Conservation (phyloP, 2,888 invertebrate genomes). For the Drosophila meridiana region DNA sequence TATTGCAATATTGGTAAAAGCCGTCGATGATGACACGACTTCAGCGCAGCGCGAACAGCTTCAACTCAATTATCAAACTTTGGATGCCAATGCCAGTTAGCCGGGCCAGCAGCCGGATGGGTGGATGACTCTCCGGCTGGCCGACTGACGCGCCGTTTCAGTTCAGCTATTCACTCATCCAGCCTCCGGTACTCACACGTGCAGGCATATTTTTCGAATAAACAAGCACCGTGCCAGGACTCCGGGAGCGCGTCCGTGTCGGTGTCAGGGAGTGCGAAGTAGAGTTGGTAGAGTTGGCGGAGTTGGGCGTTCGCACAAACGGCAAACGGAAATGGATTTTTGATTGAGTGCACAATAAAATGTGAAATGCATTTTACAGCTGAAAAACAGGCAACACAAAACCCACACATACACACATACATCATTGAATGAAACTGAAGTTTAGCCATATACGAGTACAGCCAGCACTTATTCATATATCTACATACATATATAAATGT, state of each 20-base stretch:
- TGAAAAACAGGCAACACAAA: slow-evolving; percentile 55
- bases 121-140: not conserved
- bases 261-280: slow-evolving; percentile 1
- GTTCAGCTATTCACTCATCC: slow-evolving; percentile 34
- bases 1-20: slow-evolving; percentile 62
- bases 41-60: slow-evolving; percentile 56
- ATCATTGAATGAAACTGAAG: slow-evolving; percentile 39
- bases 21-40: slow-evolving; percentile 56
- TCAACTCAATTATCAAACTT: slow-evolving; percentile 79
- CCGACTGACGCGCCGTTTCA: slow-evolving; percentile 9
- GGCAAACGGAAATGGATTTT: slow-evolving; percentile 79
- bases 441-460: slow-evolving; percentile 49
- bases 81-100: slow-evolving; percentile 59
- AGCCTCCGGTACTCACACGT: slow-evolving; percentile 39
- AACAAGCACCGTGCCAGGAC: slow-evolving; percentile 32
- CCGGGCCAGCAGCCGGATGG: slow-evolving; percentile 12
- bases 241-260: not conserved
- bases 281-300: slow-evolving; percentile 2
- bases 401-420: slow-evolving; percentile 16
- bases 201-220: slow-evolving; percentile 45
- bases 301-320: slow-evolving; percentile 46
- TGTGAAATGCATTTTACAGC: slow-evolving; percentile 78
- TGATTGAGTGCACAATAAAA: slow-evolving; percentile 80
- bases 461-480: slow-evolving; percentile 16
- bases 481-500: not conserved